Base-by-base conservation (phyloP, 2,113 vertebrate species). In the Diphyllodes magnificus region DNA sequence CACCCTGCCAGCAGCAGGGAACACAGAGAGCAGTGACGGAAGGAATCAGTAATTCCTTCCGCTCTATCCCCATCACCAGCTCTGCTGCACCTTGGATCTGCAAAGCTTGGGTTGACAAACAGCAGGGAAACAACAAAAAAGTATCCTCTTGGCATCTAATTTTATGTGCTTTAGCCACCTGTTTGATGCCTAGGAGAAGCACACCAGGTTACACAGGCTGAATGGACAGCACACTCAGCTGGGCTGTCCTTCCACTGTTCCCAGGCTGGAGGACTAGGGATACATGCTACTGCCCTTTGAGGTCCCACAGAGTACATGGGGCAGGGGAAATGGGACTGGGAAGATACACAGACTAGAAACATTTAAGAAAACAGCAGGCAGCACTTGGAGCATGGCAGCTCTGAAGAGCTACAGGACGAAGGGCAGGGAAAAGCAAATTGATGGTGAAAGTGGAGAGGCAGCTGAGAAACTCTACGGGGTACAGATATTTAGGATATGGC, bases 281-380 rank as follows among this genome's bases (percentile, higher is more conserved):
- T 13, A 45, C 14, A 66, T 44, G 10, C 10, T 16, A 23, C 39
- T 27, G 11, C 28, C 21, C 47, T 50, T 7, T 0, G 2, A 80
- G 15, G 15, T 84, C 18, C 13, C 45, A 53, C 1, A 3, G 37
- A 40, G 21, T 5, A 73, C 25, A 22, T 0, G 2, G 14, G 2
- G 7, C 30, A 0, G 1, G 20, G 6, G 2, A 19, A 53, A 28
- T 31, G 12, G 13, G 3, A 5, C 18, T 13, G 11, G 63, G 18
- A 54, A 86, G 25, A 39, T 6, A 44, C 1, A 25, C 0, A 9
- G 47, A 13, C 7, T 47, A 69, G 37, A 81, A 78, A 25, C 4
- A 7, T 14, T 35, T 22, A 69, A 73, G 24, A 40, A 84, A 81
- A 53, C 2, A 84, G 13, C 4, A 45, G n/a, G 6, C 20, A 85